phyloP scores from a whole-genome alignment of 2,797 vertebrate genomes.

The Steatocranus sp. region DNA sequence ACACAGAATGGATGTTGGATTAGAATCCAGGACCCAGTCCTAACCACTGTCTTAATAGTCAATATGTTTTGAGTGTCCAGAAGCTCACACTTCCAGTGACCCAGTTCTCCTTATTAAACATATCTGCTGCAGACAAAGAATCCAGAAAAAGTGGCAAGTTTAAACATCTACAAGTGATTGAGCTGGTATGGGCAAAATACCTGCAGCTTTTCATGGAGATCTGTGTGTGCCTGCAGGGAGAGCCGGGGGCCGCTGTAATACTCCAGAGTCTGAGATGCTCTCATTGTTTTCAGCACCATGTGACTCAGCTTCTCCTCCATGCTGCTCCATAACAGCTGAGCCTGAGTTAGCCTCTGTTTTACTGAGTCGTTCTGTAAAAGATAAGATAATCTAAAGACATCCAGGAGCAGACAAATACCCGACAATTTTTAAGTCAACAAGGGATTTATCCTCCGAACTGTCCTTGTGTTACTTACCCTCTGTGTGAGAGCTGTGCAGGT shows the following conservation, averaged over 20 bases:
- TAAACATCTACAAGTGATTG: neutral
- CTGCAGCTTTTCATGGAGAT: conserved; percentile 76
- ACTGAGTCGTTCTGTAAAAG: conserved; percentile 59
- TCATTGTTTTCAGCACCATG: conserved; percentile 52
- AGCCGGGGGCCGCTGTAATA: conserved; percentile 52
- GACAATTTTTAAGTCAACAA: neutral
- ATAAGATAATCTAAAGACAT: neutral
- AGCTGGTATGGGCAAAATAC: conserved; percentile 48
- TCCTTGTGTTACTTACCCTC: conserved; percentile 29
- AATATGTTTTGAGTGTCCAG: neutral
- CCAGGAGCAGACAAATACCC: neutral
- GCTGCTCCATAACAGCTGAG: conserved; percentile 72
- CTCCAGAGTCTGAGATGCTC: conserved; percentile 61
- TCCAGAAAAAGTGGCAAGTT: neutral
- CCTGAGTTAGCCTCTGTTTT: conserved; percentile 52
- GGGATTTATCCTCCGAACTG: neutral
- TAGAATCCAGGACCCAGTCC: neutral
- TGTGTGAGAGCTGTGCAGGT: conserved; percentile 36
- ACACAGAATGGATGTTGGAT: neutral
- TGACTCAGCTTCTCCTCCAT: conserved; percentile 62
- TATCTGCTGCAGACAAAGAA: neutral
- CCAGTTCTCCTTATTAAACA: neutral
- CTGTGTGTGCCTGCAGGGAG: conserved; percentile 68
- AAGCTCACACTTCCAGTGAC: neutral
- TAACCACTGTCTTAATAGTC: neutral